These are phyloP conservation scores for Anguilla pacifica DNA, from an alignment of 2,797 vertebrate species.

Conservation along the genomic window DNA sequence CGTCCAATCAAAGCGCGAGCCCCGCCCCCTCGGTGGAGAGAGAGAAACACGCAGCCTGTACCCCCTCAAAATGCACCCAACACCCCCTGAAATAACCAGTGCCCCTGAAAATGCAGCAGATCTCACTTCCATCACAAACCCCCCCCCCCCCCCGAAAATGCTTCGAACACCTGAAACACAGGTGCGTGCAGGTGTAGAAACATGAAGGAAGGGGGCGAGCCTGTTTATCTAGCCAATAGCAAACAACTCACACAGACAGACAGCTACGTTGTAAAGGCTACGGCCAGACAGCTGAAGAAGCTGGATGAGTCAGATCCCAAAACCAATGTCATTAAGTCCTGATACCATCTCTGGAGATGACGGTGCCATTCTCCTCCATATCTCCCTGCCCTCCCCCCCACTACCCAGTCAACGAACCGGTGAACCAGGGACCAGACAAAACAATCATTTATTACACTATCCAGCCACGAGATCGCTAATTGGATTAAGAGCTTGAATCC, in stretches of 20 bases:
- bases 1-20: constrained; percentile 20
- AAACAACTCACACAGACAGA: neutral
- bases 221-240: no score
- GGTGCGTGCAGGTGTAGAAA: no score
- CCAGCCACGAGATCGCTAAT: neutral
- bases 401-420: neutral
- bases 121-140: no score
- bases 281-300: neutral
- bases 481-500: neutral
- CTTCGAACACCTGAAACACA: neutral
- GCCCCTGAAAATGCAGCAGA: neutral
- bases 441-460: neutral
- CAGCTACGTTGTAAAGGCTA: neutral
- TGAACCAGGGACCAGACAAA: neutral
- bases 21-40: neutral
- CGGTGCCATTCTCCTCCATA: neutral
- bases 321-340: neutral
- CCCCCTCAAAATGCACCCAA: neutral
- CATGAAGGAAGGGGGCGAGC: no score
- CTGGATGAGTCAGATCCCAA: neutral
- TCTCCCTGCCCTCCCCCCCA: no score
- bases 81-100: no score
- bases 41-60: constrained; percentile 4
- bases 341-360: neutral
- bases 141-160: no score